Percentiles rank a stretch among this genome's conserved stretches.
Conservation (phyloP, 1,140 invertebrate genomes). For the Pseudoatta argentina region DNA sequence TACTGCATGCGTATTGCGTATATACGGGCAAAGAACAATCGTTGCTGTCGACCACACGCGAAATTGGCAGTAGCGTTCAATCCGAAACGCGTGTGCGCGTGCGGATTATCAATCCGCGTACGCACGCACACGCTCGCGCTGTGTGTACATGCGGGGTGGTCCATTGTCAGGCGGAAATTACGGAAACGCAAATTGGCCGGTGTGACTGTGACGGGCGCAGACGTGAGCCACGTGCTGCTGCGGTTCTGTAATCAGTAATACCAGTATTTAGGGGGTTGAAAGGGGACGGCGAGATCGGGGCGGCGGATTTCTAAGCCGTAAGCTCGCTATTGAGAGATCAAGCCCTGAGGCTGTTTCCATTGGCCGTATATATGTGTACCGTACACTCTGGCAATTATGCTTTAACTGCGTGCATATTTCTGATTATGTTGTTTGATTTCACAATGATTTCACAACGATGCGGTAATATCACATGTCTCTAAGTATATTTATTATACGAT, state of each 20-base stretch:
- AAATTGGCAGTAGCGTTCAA: conserved; percentile 54
- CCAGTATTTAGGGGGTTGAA: conserved; percentile 81
- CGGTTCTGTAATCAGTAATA: conserved; percentile 85
- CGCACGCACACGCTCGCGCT: conserved; percentile 10
- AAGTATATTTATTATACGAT: background rate
- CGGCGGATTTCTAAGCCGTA: conserved; percentile 75
- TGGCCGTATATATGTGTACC: conserved; percentile 27
- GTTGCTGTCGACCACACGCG: conserved; percentile 53
- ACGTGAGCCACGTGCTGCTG: conserved; percentile 84
- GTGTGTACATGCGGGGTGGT: conserved; percentile 65
- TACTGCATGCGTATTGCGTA: conserved; percentile 38
- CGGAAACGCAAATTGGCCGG: conserved; percentile 86
- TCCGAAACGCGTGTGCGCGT: conserved; percentile 49
- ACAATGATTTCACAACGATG: conserved; percentile 1
- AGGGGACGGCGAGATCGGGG: conserved; percentile 74
- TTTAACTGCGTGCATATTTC: conserved; percentile 54
- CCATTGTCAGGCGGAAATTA: conserved; percentile 84
- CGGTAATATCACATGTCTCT: background rate
- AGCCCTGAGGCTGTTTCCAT: conserved; percentile 65
- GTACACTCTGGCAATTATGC: conserved; percentile 70
- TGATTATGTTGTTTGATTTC: conserved; percentile 38
- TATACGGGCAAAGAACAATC: conserved; percentile 59
- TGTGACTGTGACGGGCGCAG: conserved; percentile 85
- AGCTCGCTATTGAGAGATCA: conserved; percentile 75
- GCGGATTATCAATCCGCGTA: conserved; percentile 73